These are phyloP conservation scores for Euwallacea similis DNA, from an alignment of 1,140 invertebrate species.

Conservation along the genomic window DNA sequence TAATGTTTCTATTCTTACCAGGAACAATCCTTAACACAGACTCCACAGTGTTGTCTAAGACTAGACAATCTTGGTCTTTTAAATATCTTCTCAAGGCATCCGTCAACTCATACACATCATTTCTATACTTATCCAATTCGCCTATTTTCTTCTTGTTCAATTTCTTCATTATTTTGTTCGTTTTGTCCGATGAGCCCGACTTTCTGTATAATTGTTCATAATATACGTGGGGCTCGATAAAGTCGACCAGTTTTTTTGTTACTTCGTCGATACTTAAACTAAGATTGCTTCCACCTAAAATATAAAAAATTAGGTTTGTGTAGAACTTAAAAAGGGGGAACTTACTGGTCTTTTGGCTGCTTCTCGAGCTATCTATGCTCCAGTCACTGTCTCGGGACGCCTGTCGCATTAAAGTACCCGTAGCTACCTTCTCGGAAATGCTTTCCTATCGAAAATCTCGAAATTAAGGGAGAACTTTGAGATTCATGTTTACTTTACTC, in stretches of 20 bases:
- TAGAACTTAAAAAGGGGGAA: background rate
- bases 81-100: constrained; percentile 44
- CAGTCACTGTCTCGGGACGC: constrained; percentile 37
- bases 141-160: constrained; percentile 42
- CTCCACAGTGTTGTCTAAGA: constrained; percentile 76
- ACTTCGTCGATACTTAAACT: constrained; percentile 41
- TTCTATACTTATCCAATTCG: constrained; percentile 42
- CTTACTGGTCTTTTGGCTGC: constrained; percentile 38
- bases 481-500: background rate
- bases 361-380: constrained; percentile 36
- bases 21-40: constrained; percentile 55
- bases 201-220: constrained; percentile 42
- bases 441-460: constrained; percentile 13
- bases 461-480: background rate
- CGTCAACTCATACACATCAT: constrained; percentile 41
- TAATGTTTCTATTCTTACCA: constrained; percentile 22
- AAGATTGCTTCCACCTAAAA: constrained; percentile 38
- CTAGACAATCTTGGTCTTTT: constrained; percentile 68
- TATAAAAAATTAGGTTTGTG: background rate
- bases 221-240: constrained; percentile 39
- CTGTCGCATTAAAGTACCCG: constrained; percentile 23
- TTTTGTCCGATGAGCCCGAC: constrained; percentile 39
- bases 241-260: constrained; percentile 37
- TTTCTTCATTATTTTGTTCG: constrained; percentile 44
- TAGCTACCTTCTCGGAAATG: constrained; percentile 1